Base-by-base conservation (phyloP, 2,113 vertebrate species). In the Enhydra lutris region DNA sequence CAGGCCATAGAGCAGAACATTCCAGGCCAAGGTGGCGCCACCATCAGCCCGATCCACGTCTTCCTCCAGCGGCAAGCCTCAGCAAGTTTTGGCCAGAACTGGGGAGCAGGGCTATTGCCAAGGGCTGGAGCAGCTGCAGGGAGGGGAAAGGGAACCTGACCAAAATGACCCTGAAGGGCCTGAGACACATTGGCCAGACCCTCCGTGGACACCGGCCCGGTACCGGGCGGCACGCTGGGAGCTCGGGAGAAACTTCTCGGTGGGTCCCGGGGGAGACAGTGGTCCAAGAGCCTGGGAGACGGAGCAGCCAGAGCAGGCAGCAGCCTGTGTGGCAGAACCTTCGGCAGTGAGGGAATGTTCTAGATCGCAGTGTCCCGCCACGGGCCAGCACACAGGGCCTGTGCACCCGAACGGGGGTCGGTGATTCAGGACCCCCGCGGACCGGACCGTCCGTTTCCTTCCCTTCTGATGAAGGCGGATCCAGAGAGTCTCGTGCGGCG, bases 331-430 rank as follows among this genome's bases (percentile, higher is more conserved):
- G 0, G 17, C 5, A 4, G 31, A 11, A 6, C 59, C 11, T 45
- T 20, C 20, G 9, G 17, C 39, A 4, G 0, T 1, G 6, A 7
- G 0, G 10, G 74, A 63, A 36, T 13, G 73, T 57, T 67, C 89
- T 63, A 69, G 45, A 47, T 24, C 78, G 0, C 29, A 0, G 3
- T 0, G 2, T 6, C 59, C 15, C 14, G 63, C 34, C 74, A 18
- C n/a, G 0, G 10, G 4, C 47, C 34, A 14, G 52, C 24, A 4
- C 23, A 8, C 1, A 10, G 0, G 7, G 57, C 1, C 1, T 1
- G 3, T 36, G 34, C 65, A 7, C 6, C 18, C 34, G 65, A 67
- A n/a, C 18, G 1, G 65, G 8, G 31, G 18, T 65, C n/a, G n/a
- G 14, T 0, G 0, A 1, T 14, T 31, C 45, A 21, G 76, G 18